Base-by-base conservation (phyloP, 1,140 invertebrate genomes). In the Cydia splendana region DNA sequence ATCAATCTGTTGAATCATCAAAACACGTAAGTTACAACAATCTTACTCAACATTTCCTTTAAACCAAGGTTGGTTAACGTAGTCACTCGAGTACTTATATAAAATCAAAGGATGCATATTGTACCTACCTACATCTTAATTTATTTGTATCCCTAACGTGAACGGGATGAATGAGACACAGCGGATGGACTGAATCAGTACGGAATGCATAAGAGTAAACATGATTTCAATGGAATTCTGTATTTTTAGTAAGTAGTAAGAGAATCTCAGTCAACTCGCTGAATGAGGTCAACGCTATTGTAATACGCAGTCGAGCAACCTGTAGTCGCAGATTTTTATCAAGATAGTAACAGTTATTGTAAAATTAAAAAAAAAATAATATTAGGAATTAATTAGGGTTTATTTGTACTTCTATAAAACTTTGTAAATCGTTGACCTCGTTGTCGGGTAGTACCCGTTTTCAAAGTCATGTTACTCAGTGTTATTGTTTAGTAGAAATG, bases 191-290 rank as follows among this genome's bases (percentile, higher is more conserved):
- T 71, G 67, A 71, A 71, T 71, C 67, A 71, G 67, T 38, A 71
- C 67, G 67, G 67, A 71, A 71, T 71, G 67, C 67, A 71, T n/a
- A 13, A 71, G 67, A 38, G 67, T 71, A 71, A 71, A 71, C 67
- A 45, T 71, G 67, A 20, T 38, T 71, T 71, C 67, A 71, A 38
- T 71, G 67, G 34, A 71, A 71, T 71, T 45, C 67, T 71, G 34
- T 71, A 71, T 71, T 71, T 71, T 71, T 71, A 71, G 67, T 69
- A 69, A 71, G 67, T 69, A 69, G 65, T 62, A 71, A 71, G 67
- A 71, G 30, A 71, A 71, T 71, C 38, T 71, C 67, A 71, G 67
- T 71, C 67, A 71, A 71, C 67, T 42, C 28, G 15, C 15, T 42
- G 67, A 71, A 71, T 71, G 30, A 20, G 67, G 34, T 71, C 67